Base-by-base conservation (phyloP, 1,140 invertebrate genomes). In the Calliphora vicina region DNA sequence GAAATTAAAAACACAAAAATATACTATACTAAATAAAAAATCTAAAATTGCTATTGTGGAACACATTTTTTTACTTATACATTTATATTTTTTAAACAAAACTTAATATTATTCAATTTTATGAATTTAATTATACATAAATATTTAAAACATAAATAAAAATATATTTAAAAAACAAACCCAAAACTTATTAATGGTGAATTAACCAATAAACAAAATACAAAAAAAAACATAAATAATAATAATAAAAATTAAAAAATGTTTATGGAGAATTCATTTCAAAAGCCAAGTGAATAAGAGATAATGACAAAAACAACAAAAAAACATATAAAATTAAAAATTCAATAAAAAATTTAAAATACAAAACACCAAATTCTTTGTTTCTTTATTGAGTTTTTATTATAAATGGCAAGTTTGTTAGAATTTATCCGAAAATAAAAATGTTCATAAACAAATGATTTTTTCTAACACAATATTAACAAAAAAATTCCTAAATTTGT, bases 91-190 rank as follows among this genome's bases (percentile, higher is more conserved):
- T 76, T 76, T 76, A 76, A 76, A 35, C 73, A 76, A 76, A 76
- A 76, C 73, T 76, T 76, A 76, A 76, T 76, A 76, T 76, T 76
- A 76, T 76, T 76, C 73, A 76, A 76, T 76, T 76, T 76, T 82
- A 82, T 82, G 82, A 82, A 82, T 82, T 82, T 82, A 82, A 82
- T 73, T 82, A 76, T 76, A 76, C 73, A 76, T 76, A 76, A 29
- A 76, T 35, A 35, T 29, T 35, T 76, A 35, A 72, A 61, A 81
- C 26, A 27, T 82, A 82, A 57, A 57, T 57, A n/a, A 57, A 57
- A 57, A n/a, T 71, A 76, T 76, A 76, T 76, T 76, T n/a, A 72
- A 23, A 45, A 74, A 76, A 74, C 45, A 82, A 27, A 82, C n/a
- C 35, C 35, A 82, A 57, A 57, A 82, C 73, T 76, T 76, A 76